Evolutionary conservation across 2,888 invertebrate species (phyloP), one percentile per base, ranked within the genome.

Genomic region (Lamellibrachia columna): DNA sequence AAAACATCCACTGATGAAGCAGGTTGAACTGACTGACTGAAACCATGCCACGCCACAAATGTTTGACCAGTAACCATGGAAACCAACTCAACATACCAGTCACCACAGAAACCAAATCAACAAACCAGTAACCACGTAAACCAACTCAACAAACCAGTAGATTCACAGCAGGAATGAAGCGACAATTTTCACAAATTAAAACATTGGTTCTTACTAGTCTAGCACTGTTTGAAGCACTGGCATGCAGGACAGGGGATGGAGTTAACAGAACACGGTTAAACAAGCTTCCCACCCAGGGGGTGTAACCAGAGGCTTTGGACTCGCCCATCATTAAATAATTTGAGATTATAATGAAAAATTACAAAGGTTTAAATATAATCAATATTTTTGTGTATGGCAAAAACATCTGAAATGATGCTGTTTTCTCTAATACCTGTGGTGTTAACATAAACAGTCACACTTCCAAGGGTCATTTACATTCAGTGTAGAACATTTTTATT

Each of bases 41-140:
- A 75, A 22, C 22, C 75, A 75, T 22, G 75, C 75, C 75, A 22
- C 6, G 22, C 3, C 75, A 40, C 40, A 40, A 40, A 40, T 40
- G 40, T 40, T 40, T 40, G 40, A 40, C 0, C 40, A 2, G 9
- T 9, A 55, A 9, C 55, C 55, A 55, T 15, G 22, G 15, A 3
- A 75, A 22, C 15, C 4, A 75, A 75, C 15, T 75, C 40, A 40
- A 40, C 40, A 40, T n/a, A 75, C 75, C 22, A 15, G 75, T 75
- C 4, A 75, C 75, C 75, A 75, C n/a, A n/a, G 75, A 75, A 75
- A 75, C 22, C 15, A 22, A 75, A 15, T 75, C 75, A 11, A 75
- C 75, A 75, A 75, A 75, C 75, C 75, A 75, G 75, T 75, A 75
- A 75, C 75, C 75, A 75, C n/a, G 75, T 15, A 75, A 75, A 75